Percentiles rank a stretch among this genome's conserved stretches.
Evolutionary conservation across 2,113 vertebrate genomes (phyloP).

Genomic region (Dascyllus trimaculatus): DNA sequence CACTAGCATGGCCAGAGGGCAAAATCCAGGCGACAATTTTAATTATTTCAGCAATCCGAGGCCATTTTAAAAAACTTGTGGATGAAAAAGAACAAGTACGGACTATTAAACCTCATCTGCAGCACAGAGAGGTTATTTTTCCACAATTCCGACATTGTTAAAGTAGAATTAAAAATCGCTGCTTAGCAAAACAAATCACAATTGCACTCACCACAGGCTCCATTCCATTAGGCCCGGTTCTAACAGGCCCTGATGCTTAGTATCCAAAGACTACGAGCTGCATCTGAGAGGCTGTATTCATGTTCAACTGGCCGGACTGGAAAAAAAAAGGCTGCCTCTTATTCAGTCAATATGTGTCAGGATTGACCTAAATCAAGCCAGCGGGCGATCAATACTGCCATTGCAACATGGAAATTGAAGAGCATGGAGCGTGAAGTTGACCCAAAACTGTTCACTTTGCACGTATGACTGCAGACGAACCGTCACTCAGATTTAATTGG

Average conservation of each 20-base stretch:
- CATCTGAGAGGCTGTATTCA: slow-evolving; percentile 25
- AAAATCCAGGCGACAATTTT: neutral
- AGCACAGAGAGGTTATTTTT: neutral
- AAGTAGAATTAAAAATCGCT: neutral
- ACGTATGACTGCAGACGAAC: neutral
- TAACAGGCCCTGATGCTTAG: slow-evolving; percentile 2
- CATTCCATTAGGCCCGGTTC: slow-evolving; percentile 20
- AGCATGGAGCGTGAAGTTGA: neutral
- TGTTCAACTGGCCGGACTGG: slow-evolving; percentile 1
- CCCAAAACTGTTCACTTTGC: slow-evolving; percentile 9
- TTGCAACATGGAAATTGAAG: slow-evolving; percentile 8
- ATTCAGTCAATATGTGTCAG: slow-evolving; percentile 56
- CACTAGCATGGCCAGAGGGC: no score
- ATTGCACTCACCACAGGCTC: slow-evolving; percentile 62
- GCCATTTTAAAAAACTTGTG: neutral
- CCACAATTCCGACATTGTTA: neutral
- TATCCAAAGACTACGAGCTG: slow-evolving; percentile 6
- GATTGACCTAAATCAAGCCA: slow-evolving; percentile 69
- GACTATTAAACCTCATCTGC: neutral
- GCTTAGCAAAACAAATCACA: neutral
- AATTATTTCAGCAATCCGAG: neutral
- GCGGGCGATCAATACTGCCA: slow-evolving; percentile 63
- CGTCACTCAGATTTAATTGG: neutral
- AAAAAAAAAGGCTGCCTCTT: slow-evolving; percentile 30
- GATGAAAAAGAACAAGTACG: neutral